Conservation (phyloP, 2,113 vertebrate species). For the Sterna hirundo region DNA sequence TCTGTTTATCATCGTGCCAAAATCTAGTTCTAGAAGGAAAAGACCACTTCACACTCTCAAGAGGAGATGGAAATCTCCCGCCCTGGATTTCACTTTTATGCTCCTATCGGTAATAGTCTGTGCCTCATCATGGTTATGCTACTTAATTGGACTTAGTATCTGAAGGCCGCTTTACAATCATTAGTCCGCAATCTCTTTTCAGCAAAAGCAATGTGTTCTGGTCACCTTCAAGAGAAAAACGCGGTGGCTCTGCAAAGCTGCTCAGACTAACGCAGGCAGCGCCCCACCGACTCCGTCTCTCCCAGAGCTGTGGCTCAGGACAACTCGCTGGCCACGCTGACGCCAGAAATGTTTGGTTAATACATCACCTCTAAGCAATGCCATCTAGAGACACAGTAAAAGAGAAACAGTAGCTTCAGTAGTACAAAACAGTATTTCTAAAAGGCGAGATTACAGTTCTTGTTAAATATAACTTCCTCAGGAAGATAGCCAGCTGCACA, state of each 20-base stretch:
- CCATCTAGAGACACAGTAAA: background rate
- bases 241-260: background rate
- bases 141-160: background rate
- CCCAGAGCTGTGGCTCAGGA: background rate
- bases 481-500: slow-evolving; percentile 4
- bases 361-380: background rate
- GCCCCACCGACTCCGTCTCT: background rate
- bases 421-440: background rate
- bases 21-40: background rate
- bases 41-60: background rate
- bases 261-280: background rate
- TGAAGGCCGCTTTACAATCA: background rate
- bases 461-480: background rate
- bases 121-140: background rate
- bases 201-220: background rate
- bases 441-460: background rate
- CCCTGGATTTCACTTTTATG: background rate
- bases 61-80: background rate
- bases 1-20: background rate
- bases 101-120: background rate
- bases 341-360: background rate
- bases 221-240: background rate
- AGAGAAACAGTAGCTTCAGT: background rate
- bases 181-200: background rate
- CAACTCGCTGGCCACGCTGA: background rate